Percentiles rank a stretch among this genome's conserved stretches.
These are phyloP conservation scores for Rhogogaster chlorosoma DNA, from an alignment of 2,888 invertebrate genomes.

Conservation along the genomic window DNA sequence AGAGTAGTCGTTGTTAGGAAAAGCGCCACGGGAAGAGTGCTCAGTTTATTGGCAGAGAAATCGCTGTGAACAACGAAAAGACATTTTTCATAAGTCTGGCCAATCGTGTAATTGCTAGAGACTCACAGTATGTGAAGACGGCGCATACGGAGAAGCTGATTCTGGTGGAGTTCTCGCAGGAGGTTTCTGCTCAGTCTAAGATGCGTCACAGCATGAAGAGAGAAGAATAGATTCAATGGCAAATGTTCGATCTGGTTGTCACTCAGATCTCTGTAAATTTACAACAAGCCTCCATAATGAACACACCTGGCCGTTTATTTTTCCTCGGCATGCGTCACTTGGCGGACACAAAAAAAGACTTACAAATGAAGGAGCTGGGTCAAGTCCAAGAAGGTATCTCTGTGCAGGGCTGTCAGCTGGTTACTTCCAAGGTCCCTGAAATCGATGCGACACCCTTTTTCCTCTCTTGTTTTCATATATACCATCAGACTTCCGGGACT, in stretches of 20 bases:
- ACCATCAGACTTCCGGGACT: slow-evolving; percentile 64
- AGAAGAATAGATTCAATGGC: slow-evolving; percentile 71
- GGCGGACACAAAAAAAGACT: slow-evolving; percentile 66
- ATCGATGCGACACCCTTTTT: slow-evolving; percentile 60
- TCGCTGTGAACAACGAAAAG: slow-evolving; percentile 71
- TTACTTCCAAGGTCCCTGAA: slow-evolving; percentile 88
- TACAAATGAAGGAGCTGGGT: slow-evolving; percentile 80
- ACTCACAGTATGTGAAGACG: slow-evolving; percentile 73
- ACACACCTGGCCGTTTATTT: background rate
- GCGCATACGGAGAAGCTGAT: slow-evolving; percentile 69
- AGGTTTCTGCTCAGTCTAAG: slow-evolving; percentile 71
- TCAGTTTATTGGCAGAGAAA: slow-evolving; percentile 84
- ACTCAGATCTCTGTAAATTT: slow-evolving; percentile 70
- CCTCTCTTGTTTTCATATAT: background rate
- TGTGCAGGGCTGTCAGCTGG: slow-evolving; percentile 84
- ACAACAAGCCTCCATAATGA: slow-evolving; percentile 9
- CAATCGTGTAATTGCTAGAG: background rate
- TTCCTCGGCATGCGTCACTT: background rate
- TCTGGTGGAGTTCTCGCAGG: slow-evolving; percentile 70
- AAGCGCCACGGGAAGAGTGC: slow-evolving; percentile 81
- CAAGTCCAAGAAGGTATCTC: slow-evolving; percentile 85
- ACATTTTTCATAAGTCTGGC: slow-evolving; percentile 11
- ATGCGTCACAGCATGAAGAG: slow-evolving; percentile 70
- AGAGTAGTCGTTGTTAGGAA: slow-evolving; percentile 76
- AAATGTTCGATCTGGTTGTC: slow-evolving; percentile 73